A percentile compares a stretch with the other conserved stretches of the same genome.
phyloP scores from a whole-genome alignment of 2,888 invertebrate genomes.

The Drosophila heteroneura region DNA sequence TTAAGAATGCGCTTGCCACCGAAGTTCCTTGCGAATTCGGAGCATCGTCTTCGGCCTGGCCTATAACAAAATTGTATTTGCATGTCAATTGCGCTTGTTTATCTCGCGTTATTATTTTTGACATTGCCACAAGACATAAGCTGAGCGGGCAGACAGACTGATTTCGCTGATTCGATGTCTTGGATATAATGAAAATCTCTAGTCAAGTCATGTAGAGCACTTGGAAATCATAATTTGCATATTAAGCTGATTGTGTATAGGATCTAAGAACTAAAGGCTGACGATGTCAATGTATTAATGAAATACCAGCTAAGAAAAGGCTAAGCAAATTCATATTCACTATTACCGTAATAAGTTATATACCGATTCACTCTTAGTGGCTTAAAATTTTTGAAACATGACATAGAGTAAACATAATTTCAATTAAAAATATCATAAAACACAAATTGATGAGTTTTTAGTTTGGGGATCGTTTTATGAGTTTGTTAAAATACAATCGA shows the following conservation, averaged over 20 bases:
- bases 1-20: conserved; percentile 47
- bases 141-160: conserved; percentile 20
- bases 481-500: background rate
- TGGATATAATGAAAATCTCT: conserved; percentile 53
- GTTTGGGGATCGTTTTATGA: background rate
- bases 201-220: conserved; percentile 56
- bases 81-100: conserved; percentile 78
- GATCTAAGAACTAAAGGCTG: background rate
- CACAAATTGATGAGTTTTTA: background rate
- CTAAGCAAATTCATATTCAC: background rate
- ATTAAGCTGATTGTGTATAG: conserved; percentile 13
- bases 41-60: conserved; percentile 22
- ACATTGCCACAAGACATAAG: conserved; percentile 64
- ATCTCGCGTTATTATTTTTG: conserved; percentile 76
- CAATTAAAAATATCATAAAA: background rate
- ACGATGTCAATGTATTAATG: background rate
- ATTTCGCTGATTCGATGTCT: conserved; percentile 50
- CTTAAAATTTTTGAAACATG: background rate
- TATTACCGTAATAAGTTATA: background rate
- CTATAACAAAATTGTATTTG: conserved; percentile 70
- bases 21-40: conserved; percentile 45
- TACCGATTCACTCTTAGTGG: background rate
- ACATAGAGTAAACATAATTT: background rate
- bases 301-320: background rate
- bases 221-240: conserved; percentile 61